phyloP scores from a whole-genome alignment of 1,140 invertebrate genomes.

The Tetranychus cinnabarinus region DNA sequence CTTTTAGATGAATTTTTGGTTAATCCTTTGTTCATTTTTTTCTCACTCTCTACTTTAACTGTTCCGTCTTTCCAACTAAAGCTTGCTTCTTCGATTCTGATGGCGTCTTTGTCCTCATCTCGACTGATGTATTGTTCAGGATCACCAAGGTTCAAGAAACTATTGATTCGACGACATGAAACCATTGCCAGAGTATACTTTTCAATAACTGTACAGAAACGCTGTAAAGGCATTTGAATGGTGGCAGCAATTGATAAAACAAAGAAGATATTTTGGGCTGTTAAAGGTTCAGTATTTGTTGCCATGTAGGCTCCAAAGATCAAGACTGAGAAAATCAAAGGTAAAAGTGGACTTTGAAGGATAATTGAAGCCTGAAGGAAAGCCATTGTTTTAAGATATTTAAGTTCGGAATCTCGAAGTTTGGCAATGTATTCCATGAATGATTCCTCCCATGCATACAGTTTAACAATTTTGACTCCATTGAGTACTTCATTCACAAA shows the following conservation, averaged over 20 bases:
- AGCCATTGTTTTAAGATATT: background rate
- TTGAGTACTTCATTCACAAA: slow-evolving; percentile 20
- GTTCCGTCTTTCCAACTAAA: slow-evolving; percentile 3
- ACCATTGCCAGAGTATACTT: slow-evolving; percentile 34
- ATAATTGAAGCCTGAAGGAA: background rate
- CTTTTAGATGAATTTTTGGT: too few relatives aligned
- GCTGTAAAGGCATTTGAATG: too few relatives aligned
- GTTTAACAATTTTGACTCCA: slow-evolving; percentile 18
- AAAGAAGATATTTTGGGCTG: too few relatives aligned
- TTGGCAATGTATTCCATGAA: slow-evolving; percentile 12
- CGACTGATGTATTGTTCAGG: slow-evolving; percentile 5
- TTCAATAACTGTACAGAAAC: too few relatives aligned
- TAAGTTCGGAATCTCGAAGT: slow-evolving; percentile 1
- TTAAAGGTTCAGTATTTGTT: background rate
- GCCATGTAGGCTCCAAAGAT: background rate
- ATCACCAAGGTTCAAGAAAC: slow-evolving; percentile 61
- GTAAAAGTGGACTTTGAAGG: background rate
- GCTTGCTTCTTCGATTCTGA: slow-evolving; percentile 4
- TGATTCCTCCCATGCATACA: slow-evolving; percentile 16
- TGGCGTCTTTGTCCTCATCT: background rate
- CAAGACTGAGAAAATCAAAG: background rate
- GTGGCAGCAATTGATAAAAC: too few relatives aligned
- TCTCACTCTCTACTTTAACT: background rate
- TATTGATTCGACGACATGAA: slow-evolving; percentile 57
- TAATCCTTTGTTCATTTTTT: background rate